Base-by-base conservation (phyloP, 1,140 invertebrate species). In the Trachelipus rathkii region DNA sequence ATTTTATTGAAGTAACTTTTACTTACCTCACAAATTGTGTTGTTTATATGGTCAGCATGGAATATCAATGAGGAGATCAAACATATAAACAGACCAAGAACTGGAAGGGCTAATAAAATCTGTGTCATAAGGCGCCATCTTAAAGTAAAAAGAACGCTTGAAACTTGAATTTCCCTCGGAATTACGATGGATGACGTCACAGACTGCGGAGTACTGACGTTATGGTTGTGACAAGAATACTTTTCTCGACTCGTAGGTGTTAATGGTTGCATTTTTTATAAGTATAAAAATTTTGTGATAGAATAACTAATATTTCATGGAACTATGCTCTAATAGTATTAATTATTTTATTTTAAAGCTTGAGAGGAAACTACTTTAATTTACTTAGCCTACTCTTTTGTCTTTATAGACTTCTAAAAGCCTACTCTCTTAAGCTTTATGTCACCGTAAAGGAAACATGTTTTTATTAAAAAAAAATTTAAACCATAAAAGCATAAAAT, bases 1-100 rank as follows among this genome's bases (percentile, higher is more conserved):
- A n/a, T n/a, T n/a, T n/a, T n/a, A n/a, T 33, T 33, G 33, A 33
- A 33, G 33, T 33, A 33, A 33, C 33, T 33, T 33, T 33, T 33
- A 33, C 79, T 80, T 33, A 80, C 79, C 79, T 80, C 78, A 72
- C 79, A 80, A 73, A 80, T 78, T 10, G 79, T 80, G 77, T 78
- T 80, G 73, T 80, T 80, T 70, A 80, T 80, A 74, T 80, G 79
- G 75, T 80, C 79, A n/a, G 79, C 77, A 77, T 80, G 79, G 77
- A 80, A 80, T 19, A 80, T 80, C 70, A 80, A 24, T 70, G 79
- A 80, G 70, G 79, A 78, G 67, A 80, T 80, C 73, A 80, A 77
- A 73, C 79, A 80, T 43, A 80, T 74, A 53, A 80, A 80, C 74
- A 80, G 77, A 11, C 79, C 77, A 24, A 78, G 72, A 19, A 80